Conservation (phyloP, 2,113 vertebrate genomes). For the Corythoichthys haematopterus region DNA sequence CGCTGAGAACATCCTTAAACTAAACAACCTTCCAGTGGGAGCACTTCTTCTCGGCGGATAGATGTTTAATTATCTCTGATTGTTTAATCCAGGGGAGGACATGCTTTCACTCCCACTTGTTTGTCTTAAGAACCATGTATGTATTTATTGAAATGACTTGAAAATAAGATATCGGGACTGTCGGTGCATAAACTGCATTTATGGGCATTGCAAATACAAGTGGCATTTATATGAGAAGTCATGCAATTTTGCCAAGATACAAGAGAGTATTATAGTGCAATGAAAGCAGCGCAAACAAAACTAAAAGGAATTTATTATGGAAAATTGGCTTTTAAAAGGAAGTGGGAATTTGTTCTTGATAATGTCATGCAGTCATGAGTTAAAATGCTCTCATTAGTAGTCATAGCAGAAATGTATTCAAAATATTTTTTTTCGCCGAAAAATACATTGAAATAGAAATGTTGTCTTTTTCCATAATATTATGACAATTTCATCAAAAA, state of each 20-base stretch:
- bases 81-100: slow-evolving; percentile 56
- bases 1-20: slow-evolving; percentile 73
- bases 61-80: slow-evolving; percentile 74
- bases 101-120: slow-evolving; percentile 66
- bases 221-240: too few relatives aligned
- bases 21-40: slow-evolving; percentile 71
- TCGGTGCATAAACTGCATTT: slow-evolving; percentile 8
- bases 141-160: slow-evolving; percentile 64
- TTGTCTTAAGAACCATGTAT: slow-evolving; percentile 50
- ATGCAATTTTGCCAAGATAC: too few relatives aligned
- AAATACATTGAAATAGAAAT: too few relatives aligned
- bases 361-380: neutral
- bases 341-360: neutral
- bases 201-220: neutral
- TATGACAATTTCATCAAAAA: too few relatives aligned
- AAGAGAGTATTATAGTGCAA: neutral
- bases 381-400: neutral
- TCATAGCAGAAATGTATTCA: neutral
- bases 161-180: slow-evolving; percentile 40
- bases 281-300: neutral
- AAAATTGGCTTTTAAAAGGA: neutral
- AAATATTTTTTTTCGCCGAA: neutral
- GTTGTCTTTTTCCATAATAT: too few relatives aligned
- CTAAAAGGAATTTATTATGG: neutral
- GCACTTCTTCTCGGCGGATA: slow-evolving; percentile 62